Evolutionary conservation across 2,888 invertebrate genomes (phyloP), one percentile per base, ranked within the genome.

Genomic region (Taenaris catops): DNA sequence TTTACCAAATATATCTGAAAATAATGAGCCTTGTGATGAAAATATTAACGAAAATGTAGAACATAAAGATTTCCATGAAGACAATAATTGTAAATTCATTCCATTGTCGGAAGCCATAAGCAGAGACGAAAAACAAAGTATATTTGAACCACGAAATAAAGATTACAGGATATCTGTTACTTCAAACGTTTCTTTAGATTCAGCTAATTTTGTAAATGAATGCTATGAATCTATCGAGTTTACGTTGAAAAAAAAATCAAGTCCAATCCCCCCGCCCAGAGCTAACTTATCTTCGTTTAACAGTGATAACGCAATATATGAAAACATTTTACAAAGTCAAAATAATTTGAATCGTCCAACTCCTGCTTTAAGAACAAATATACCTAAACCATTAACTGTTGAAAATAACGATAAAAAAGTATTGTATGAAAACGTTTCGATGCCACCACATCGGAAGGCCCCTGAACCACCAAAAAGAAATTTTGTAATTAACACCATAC

Each of bases 1-100:
- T 1, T 54, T 86, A 34, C 86, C 84, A 20, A 83, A 86, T 54
- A 86, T 86, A 58, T 74, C 81, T 6, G 86, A 86, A 63, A 81
- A 84, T 39, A 80, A 71, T 29, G 86, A 86, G 57, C 54, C 73
- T 4, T 72, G 72, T 44, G 79, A 78, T 37, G 76, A 79, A 51
- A 76, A 76, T 4, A 50, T 68, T 8, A 38, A 58, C 16, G 72
- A 70, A 28, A 66, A 68, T 34, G 50, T 70, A 12, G 41, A 59
- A 12, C 63, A 65, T 38, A 61, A 51, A 28, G 63, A 70, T 48
- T 38, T 61, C 29, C 55, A 63, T 39, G 58, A 51, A 60, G 55
- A 63, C 55, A 61, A 44, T 44, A 55, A 41, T 32, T 48, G 52
- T 8, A 40, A 38, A 34, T 42, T 44, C 9, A 27, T 41, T 37